Conservation (phyloP, 2,113 vertebrate species). For the Leuciscus idus region DNA sequence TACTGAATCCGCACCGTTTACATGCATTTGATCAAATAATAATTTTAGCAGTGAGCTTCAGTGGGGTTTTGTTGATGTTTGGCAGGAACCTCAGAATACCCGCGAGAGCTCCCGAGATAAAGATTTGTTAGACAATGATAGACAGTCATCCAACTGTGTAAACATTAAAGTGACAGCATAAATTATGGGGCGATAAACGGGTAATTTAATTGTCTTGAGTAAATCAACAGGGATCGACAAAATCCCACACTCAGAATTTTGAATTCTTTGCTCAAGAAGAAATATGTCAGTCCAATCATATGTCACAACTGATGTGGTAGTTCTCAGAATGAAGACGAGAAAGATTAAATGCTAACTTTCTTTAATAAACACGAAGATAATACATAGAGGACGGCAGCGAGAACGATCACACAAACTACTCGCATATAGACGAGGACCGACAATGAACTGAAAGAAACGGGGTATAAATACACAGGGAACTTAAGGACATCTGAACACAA, state of each 20-base stretch:
- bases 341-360: too few relatives aligned
- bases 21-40: not conserved
- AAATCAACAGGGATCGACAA: slow-evolving; percentile 44
- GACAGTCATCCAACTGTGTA: slow-evolving; percentile 45
- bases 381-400: too few relatives aligned
- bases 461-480: too few relatives aligned
- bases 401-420: too few relatives aligned
- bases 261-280: not conserved
- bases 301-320: too few relatives aligned
- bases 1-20: not conserved
- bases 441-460: too few relatives aligned
- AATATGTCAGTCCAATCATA: not conserved
- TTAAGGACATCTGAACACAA: too few relatives aligned
- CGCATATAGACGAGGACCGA: too few relatives aligned
- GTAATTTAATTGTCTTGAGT: slow-evolving; percentile 51
- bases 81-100: not conserved
- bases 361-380: too few relatives aligned
- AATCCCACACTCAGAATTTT: not conserved
- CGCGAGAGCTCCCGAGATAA: not conserved
- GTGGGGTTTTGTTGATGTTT: slow-evolving; percentile 9
- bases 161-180: slow-evolving; percentile 47
- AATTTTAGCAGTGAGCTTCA: not conserved
- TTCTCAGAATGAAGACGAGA: too few relatives aligned
- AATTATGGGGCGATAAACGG: slow-evolving; percentile 50
- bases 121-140: slow-evolving; percentile 39